Evolutionary conservation across 2,113 vertebrate genomes (phyloP).

Genomic region (Amia ocellicauda): DNA sequence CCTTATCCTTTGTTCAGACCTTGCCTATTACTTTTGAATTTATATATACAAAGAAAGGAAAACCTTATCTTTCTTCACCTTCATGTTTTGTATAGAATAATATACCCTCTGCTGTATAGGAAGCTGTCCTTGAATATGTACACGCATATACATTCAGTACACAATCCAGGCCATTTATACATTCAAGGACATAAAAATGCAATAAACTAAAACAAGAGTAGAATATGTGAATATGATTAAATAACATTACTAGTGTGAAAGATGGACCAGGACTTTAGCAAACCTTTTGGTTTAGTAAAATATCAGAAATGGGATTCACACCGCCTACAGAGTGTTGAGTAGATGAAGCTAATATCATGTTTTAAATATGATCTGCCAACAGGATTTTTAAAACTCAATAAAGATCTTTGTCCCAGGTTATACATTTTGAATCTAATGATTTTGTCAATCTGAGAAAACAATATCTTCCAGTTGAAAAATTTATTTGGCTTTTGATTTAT

Average conservation of each 20-base stretch:
- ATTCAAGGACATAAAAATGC: conserved; percentile 47
- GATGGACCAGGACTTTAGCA: conserved; percentile 12
- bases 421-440: conserved; percentile 82
- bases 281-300: conserved; percentile 35
- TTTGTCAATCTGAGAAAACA: conserved; percentile 78
- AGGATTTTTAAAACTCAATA: conserved; percentile 48
- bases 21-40: too few relatives aligned
- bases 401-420: conserved; percentile 61
- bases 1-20: too few relatives aligned
- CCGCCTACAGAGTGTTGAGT: conserved; percentile 42
- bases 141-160: too few relatives aligned
- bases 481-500: conserved; percentile 88
- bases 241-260: background rate
- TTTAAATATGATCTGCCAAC: conserved; percentile 48
- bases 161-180: background rate
- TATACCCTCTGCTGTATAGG: too few relatives aligned
- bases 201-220: background rate
- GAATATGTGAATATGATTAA: conserved; percentile 8
- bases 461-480: conserved; percentile 70
- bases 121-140: too few relatives aligned
- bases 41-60: too few relatives aligned
- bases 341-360: conserved; percentile 39
- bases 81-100: too few relatives aligned
- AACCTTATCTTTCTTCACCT: too few relatives aligned
- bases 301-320: conserved; percentile 46